Conservation (phyloP, 2,888 invertebrate genomes). For the Dermolepida albohirtum region DNA sequence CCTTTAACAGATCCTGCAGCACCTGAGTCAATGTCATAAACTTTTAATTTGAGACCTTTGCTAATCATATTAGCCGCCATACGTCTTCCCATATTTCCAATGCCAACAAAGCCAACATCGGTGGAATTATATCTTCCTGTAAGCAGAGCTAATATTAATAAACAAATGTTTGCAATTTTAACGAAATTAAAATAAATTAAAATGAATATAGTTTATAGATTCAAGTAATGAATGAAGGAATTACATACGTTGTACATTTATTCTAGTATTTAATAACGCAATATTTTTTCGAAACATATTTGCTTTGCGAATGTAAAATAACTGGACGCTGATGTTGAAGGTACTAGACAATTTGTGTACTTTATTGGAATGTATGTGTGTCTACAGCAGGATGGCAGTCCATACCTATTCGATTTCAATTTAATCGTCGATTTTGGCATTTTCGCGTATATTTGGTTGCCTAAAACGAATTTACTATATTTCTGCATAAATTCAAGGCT, state of each 20-base stretch:
- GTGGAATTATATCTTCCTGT: slow-evolving; percentile 56
- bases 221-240: neutral
- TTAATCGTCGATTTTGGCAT: slow-evolving; percentile 40
- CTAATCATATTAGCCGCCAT: slow-evolving; percentile 89
- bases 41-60: slow-evolving; percentile 82
- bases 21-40: slow-evolving; percentile 82
- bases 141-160: slow-evolving; percentile 41
- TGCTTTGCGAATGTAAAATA: slow-evolving; percentile 9
- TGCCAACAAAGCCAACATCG: slow-evolving; percentile 90
- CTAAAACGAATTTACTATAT: slow-evolving; percentile 6
- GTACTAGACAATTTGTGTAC: slow-evolving; percentile 6
- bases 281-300: slow-evolving; percentile 43
- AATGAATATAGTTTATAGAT: neutral
- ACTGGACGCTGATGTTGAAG: slow-evolving; percentile 17
- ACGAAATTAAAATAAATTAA: too few relatives aligned
- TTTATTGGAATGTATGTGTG: too few relatives aligned
- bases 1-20: slow-evolving; percentile 77
- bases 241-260: slow-evolving; percentile 43
- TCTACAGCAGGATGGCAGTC: neutral
- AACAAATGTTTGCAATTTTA: neutral
- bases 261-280: slow-evolving; percentile 38
- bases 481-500: too few relatives aligned
- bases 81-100: slow-evolving; percentile 97
- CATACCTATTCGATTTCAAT: slow-evolving; percentile 39
- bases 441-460: slow-evolving; percentile 39